A percentile compares a stretch with the other conserved stretches of the same genome.
phyloP scores from a whole-genome alignment of 2,797 vertebrate genomes.

The Sebastes minor region DNA sequence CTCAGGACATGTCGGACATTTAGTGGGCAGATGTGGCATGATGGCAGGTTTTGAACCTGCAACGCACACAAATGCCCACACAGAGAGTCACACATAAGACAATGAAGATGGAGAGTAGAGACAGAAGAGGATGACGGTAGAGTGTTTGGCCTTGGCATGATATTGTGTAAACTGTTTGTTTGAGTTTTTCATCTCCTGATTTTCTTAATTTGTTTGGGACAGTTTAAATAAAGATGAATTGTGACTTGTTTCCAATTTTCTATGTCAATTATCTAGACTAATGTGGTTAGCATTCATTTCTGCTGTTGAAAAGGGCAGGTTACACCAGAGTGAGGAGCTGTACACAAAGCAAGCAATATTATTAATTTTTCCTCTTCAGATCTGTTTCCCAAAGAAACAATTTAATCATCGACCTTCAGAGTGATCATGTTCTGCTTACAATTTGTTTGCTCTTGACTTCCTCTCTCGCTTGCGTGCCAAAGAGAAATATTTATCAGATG shows the following conservation, averaged over 20 bases:
- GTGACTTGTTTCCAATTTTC: neutral
- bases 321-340: neutral
- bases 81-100: neutral
- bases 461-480: neutral
- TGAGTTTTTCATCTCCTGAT: neutral
- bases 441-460: neutral
- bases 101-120: neutral
- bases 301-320: neutral
- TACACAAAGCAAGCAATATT: neutral
- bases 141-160: neutral
- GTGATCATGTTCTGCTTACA: neutral
- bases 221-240: neutral
- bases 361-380: neutral
- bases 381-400: neutral
- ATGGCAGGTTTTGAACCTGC: too few species aligned
- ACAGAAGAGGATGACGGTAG: too few species aligned
- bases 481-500: neutral
- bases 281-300: neutral
- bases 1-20: too few species aligned
- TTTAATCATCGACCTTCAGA: neutral
- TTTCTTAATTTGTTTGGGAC: neutral
- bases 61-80: too few species aligned
- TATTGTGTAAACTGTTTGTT: accelerated
- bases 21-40: too few species aligned
- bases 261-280: neutral